These are phyloP conservation scores for Pecten maximus DNA, from an alignment of 2,888 invertebrate species.

Conservation along the genomic window DNA sequence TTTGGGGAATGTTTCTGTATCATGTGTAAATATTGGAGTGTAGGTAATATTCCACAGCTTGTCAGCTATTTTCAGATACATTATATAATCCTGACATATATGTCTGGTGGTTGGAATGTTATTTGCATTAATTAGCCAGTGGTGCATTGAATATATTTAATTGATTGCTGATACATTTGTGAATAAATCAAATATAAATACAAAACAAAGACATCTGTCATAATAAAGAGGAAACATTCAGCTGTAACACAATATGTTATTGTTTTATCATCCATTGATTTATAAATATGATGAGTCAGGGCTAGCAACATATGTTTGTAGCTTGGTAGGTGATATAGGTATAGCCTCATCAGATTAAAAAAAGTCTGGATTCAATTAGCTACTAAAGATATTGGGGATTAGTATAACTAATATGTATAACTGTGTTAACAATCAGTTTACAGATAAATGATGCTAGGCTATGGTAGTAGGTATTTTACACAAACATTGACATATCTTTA, in stretches of 20 bases:
- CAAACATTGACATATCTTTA: no score
- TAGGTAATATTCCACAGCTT: not conserved
- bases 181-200: not conserved
- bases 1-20: not conserved
- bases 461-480: no score
- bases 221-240: not conserved
- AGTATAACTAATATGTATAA: no score
- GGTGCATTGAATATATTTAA: not conserved
- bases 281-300: not conserved
- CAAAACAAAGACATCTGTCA: not conserved
- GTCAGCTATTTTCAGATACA: not conserved
- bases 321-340: not conserved
- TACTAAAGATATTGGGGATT: no score
- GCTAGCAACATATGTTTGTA: not conserved
- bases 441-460: no score
- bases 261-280: not conserved
- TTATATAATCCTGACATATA: not conserved
- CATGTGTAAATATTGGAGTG: not conserved
- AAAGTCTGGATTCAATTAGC: no score
- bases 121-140: not conserved
- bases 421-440: no score
- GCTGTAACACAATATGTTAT: not conserved
- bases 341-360: no score
- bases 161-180: not conserved
- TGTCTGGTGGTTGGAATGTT: not conserved